phyloP scores from a whole-genome alignment of 2,113 vertebrate genomes.

The Pavo muticus region DNA sequence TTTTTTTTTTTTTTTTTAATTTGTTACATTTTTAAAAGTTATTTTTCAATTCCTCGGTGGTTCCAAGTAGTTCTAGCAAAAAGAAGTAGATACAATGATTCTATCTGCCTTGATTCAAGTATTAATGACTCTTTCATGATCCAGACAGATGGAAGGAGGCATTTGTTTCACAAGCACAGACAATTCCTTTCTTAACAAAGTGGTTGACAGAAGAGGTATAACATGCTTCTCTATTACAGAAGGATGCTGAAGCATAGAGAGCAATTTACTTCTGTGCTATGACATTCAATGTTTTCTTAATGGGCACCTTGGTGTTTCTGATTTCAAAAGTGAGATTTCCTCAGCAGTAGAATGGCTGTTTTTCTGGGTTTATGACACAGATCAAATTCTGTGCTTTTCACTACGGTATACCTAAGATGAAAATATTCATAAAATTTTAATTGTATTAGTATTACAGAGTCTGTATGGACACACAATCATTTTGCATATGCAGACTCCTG shows the following conservation, averaged over 20 bases:
- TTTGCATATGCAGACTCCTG: not conserved
- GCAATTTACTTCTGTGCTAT: constrained; percentile 3
- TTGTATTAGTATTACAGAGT: constrained; percentile 38
- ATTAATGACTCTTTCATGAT: not conserved
- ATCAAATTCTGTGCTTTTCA: constrained; percentile 47
- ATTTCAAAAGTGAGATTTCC: constrained; percentile 35
- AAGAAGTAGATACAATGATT: not conserved
- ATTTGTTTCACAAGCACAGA: constrained; percentile 27
- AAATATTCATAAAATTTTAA: constrained; percentile 61
- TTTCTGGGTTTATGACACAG: constrained; percentile 52
- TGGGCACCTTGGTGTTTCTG: constrained; percentile 20
- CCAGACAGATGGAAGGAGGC: fast-evolving
- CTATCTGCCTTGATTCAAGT: not conserved
- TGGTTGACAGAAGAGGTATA: not conserved
- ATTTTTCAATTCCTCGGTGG: not conserved
- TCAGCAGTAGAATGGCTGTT: constrained; percentile 17
- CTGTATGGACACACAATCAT: not conserved
- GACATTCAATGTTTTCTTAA: constrained; percentile 39
- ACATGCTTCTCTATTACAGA: constrained; percentile 4
- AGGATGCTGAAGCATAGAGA: constrained; percentile 8
- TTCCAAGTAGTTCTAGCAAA: not conserved
- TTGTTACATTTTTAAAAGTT: fast-evolving
- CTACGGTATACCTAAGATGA: constrained; percentile 36
- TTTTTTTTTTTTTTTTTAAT: not conserved
- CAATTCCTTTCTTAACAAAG: constrained; percentile 1